Conservation (phyloP, 2,888 invertebrate genomes). For the Polyommatus icarus region DNA sequence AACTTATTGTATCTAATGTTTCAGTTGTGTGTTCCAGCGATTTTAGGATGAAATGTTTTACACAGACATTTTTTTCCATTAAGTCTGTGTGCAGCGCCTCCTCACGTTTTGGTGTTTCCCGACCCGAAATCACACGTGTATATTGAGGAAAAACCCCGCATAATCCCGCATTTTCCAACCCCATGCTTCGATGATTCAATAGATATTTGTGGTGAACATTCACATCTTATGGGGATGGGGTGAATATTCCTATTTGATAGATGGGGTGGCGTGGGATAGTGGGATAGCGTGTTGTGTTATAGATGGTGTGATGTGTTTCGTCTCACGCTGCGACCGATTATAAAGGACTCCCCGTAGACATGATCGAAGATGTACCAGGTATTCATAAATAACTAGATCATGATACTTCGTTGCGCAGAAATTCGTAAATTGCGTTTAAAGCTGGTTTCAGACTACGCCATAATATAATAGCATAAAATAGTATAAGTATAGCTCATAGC, state of each 20-base stretch:
- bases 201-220: background rate
- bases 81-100: too few species aligned
- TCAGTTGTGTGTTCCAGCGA: too few species aligned
- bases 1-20: too few species aligned
- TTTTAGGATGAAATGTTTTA: too few species aligned
- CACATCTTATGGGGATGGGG: background rate
- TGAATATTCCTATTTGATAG: background rate
- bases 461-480: too few species aligned
- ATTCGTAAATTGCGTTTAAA: too few species aligned
- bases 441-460: too few species aligned
- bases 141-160: background rate
- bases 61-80: too few species aligned
- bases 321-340: background rate
- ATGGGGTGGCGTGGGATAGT: background rate
- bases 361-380: background rate
- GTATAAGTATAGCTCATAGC: too few species aligned
- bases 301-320: background rate
- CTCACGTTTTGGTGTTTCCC: too few species aligned
- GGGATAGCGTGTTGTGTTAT: background rate
- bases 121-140: background rate
- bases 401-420: too few species aligned
- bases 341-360: background rate
- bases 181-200: background rate
- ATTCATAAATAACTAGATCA: too few species aligned
- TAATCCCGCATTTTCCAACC: background rate